phyloP scores from a whole-genome alignment of 2,113 vertebrate species.

The Heliornis fulica region DNA sequence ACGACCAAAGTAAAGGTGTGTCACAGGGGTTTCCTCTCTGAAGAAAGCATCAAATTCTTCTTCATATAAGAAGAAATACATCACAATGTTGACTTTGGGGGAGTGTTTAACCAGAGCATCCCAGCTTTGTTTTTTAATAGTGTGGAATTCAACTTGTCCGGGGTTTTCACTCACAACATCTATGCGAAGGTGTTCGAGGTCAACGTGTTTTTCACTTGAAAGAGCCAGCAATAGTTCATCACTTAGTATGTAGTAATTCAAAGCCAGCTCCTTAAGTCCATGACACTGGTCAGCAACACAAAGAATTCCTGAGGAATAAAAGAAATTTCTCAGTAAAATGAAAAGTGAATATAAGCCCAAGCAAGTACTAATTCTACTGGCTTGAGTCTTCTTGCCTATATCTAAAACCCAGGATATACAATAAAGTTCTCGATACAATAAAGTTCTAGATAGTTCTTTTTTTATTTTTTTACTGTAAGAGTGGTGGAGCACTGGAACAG shows the following conservation, averaged over 20 bases:
- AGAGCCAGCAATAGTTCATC: constrained; percentile 78
- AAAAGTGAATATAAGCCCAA: neutral
- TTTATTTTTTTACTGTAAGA: no score
- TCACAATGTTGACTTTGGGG: constrained; percentile 79
- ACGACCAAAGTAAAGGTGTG: constrained; percentile 77
- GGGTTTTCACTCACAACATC: constrained; percentile 78
- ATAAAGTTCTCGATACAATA: no score
- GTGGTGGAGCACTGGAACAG: no score
- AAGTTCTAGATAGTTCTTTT: no score
- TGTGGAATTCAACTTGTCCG: constrained; percentile 71
- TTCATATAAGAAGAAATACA: constrained; percentile 79
- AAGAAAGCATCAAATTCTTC: constrained; percentile 80
- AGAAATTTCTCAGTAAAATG: neutral
- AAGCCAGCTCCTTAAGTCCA: constrained; percentile 77
- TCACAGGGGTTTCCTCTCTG: constrained; percentile 76
- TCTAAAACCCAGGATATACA: fast-evolving
- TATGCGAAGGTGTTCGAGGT: constrained; percentile 78
- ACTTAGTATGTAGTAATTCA: constrained; percentile 79
- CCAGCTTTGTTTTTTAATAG: constrained; percentile 80
- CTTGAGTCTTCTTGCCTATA: neutral
- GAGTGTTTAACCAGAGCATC: constrained; percentile 76
- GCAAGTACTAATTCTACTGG: neutral
- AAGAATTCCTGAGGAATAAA: constrained; percentile 72
- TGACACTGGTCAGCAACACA: constrained; percentile 81
- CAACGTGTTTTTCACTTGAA: constrained; percentile 76